Conservation (phyloP, 1,140 invertebrate genomes). For the Hormaphis cornu region DNA sequence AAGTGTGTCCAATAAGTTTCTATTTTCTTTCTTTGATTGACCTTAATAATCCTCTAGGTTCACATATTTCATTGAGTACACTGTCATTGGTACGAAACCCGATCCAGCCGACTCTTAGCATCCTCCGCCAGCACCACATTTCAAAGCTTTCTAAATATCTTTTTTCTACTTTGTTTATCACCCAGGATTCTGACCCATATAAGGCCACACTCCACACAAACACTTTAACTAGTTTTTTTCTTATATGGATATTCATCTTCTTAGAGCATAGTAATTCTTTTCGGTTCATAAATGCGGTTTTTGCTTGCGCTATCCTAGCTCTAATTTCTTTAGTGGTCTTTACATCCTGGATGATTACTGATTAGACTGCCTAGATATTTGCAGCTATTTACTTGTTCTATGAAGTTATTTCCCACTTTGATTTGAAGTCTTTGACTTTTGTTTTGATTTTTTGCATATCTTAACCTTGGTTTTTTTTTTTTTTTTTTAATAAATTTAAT, state of each 20-base stretch:
- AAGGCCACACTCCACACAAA: constrained; percentile 19
- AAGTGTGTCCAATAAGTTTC: no score
- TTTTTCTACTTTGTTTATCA: constrained; percentile 32
- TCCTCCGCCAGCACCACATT: no score
- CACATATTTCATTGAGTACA: no score
- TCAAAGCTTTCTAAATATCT: constrained; percentile 36
- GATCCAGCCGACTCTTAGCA: constrained; percentile 33
- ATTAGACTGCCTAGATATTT: background rate
- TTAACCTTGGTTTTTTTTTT: no score
- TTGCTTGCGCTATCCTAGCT: background rate
- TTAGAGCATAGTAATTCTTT: background rate
- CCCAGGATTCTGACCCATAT: constrained; percentile 36
- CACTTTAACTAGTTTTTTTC: background rate
- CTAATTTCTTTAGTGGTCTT: background rate
- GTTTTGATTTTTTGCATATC: no score
- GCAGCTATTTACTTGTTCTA: background rate
- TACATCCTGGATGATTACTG: background rate
- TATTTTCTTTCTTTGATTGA: no score
- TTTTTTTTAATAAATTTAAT: no score
- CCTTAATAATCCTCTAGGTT: no score
- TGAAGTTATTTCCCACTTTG: no score
- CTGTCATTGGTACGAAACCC: no score
- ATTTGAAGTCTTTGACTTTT: no score
- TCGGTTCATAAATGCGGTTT: background rate
- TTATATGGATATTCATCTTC: background rate